These are phyloP conservation scores for Carposina sasakii DNA, from an alignment of 1,140 invertebrate species.

Conservation along the genomic window DNA sequence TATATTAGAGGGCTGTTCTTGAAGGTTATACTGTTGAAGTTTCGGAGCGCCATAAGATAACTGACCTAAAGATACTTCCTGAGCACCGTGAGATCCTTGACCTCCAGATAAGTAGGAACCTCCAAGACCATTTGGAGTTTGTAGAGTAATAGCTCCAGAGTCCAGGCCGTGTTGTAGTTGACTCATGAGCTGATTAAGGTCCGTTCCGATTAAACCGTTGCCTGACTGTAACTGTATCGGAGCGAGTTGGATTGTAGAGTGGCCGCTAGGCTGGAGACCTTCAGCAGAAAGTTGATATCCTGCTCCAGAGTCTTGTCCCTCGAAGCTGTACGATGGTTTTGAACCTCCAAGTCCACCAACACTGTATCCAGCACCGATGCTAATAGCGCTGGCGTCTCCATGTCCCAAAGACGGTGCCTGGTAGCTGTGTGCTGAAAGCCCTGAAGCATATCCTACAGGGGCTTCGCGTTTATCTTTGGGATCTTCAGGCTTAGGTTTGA, in stretches of 20 bases:
- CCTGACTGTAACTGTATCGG: slow-evolving; percentile 50
- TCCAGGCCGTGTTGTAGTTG: slow-evolving; percentile 53
- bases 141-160: slow-evolving; percentile 43
- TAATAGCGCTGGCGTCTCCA: slow-evolving; percentile 51
- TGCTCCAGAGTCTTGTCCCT: slow-evolving; percentile 34
- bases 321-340: slow-evolving; percentile 48
- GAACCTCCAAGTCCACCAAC: slow-evolving; percentile 58
- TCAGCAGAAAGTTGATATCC: slow-evolving; percentile 44
- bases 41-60: slow-evolving; percentile 40
- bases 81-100: slow-evolving; percentile 28
- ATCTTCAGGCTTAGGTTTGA: slow-evolving; percentile 41
- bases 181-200: slow-evolving; percentile 58
- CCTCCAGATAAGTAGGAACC: slow-evolving; percentile 31
- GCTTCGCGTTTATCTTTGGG: slow-evolving; percentile 60
- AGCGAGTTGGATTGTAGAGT: slow-evolving; percentile 47
- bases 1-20: slow-evolving; percentile 28
- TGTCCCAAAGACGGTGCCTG: slow-evolving; percentile 42
- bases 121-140: slow-evolving; percentile 32
- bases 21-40: slow-evolving; percentile 35
- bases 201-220: slow-evolving; percentile 41
- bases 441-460: slow-evolving; percentile 20
- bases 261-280: slow-evolving; percentile 38
- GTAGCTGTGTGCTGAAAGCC: slow-evolving; percentile 38
- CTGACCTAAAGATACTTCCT: slow-evolving; percentile 33
- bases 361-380: slow-evolving; percentile 61